Evolutionary conservation across 2,113 vertebrate species (phyloP), one percentile per base, ranked within the genome.

Genomic region (Tyto alba): DNA sequence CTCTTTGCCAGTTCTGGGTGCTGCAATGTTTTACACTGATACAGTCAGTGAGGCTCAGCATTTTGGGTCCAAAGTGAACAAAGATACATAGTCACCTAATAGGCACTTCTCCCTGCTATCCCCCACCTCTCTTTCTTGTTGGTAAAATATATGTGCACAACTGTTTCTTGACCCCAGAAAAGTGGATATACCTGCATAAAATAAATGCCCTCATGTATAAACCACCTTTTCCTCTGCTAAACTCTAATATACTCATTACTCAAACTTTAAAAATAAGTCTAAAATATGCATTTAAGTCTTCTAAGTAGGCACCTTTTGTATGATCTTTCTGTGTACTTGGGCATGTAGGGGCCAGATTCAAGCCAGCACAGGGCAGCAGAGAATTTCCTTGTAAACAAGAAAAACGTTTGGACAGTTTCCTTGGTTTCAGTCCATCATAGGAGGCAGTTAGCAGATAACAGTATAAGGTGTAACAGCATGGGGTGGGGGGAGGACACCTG

Each of bases 381-480:
- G 30, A 75, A 71, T 68, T 88, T 89, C 64, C 66, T 89, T 26
- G 34, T 43, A 30, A 88, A 68, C 5, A 16, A 52, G 20, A 52
- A 21, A 1, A 38, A 7, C 6, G 34, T 89, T 25, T 16, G 48
- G 43, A 21, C 23, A 25, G 25, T 75, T 85, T 67, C 34, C 23
- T 67, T 52, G 53, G 9, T 48, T 56, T 43, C 34, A 34, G n/a
- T 34, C 20, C 10, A 10, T n/a, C 22, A 7, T 0, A 52, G 56
- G 60, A 77, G 41, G 22, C 34, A 56, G 55, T 53, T 4, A 16
- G 71, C 40, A 66, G 40, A 13, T 9, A 26, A 26, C 45, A 71
- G 22, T 7, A 40, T 8, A 30, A 57, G 13, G 47, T 5, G 1
- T 30, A 18, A 59, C 18, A 45, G 38, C 2, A 1, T 3, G 13